phyloP scores from a whole-genome alignment of 2,797 vertebrate species.

The Sparus aurata region DNA sequence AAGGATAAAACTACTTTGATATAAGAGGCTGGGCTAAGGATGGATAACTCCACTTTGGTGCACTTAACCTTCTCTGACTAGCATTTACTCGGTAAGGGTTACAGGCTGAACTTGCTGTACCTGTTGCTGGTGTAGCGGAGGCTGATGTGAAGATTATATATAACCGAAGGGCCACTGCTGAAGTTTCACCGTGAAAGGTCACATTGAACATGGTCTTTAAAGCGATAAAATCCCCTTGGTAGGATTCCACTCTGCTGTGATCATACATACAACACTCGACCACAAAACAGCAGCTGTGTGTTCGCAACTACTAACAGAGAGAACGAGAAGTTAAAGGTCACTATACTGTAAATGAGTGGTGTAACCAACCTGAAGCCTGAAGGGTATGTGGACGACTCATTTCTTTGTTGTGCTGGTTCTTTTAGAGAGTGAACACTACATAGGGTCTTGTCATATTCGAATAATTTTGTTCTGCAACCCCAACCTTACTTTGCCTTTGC shows the following conservation, averaged over 20 bases:
- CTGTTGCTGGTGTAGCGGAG: conserved; percentile 19
- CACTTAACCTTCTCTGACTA: conserved; percentile 55
- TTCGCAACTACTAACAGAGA: neutral
- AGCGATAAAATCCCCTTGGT: conserved; percentile 17
- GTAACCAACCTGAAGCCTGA: neutral
- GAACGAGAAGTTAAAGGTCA: conserved; percentile 16
- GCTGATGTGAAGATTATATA: conserved; percentile 17
- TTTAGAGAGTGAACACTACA: neutral
- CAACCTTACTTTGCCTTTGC: conserved; percentile 3
- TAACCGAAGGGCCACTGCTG: conserved; percentile 8
- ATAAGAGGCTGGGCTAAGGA: conserved; percentile 44
- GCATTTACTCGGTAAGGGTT: conserved; percentile 42
- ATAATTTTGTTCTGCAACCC: neutral
- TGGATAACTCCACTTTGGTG: conserved; percentile 26
- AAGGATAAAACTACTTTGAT: conserved; percentile 63
- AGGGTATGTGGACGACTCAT: neutral
- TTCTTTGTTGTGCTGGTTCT: neutral
- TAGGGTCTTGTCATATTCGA: neutral
- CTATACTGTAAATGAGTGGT: neutral
- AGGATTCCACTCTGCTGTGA: conserved; percentile 11
- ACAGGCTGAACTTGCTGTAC: conserved; percentile 19
- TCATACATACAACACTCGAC: neutral
- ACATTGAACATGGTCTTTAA: conserved; percentile 21
- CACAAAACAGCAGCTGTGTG: conserved; percentile 7
- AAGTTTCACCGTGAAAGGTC: conserved; percentile 49